Evolutionary conservation across 2,797 vertebrate genomes (phyloP), one percentile per base, ranked within the genome.

Genomic region (Sebastes nivosus): DNA sequence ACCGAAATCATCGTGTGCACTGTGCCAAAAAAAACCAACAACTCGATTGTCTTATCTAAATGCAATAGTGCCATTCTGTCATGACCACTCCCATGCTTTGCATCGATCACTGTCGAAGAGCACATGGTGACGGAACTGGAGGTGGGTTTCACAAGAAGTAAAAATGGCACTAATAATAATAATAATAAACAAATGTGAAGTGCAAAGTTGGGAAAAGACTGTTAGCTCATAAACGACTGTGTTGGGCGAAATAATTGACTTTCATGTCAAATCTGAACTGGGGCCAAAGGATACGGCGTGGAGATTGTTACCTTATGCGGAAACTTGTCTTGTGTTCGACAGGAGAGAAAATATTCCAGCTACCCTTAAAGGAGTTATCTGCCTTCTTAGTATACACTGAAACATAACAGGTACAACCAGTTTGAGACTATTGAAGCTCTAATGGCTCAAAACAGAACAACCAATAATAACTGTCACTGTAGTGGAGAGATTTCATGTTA

Each of bases 41-140:
- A 86, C 87, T 86, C 75, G 74, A 86, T 87, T 91, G 89, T 93
- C 83, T 87, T 81, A 82, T 88, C 87, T 64, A 87, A 90, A 91
- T 91, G 92, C 93, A 94, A 93, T 93, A 93, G 89, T 93, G 91
- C 89, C 91, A 94, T 93, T 79, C 50, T 82, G 66, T 88, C 69
- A 76, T 64, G 79, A 91, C 92, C 90, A 87, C 85, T 89, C 76
- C 82, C 84, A 76, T 83, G 75, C 77, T 81, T 93, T 88, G 65
- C 83, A 78, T 87, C 24, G 81, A 91, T 91, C 89, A 85, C 81
- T 86, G 87, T 92, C 72, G 2, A 86, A 87, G 80, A 91, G 88
- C 89, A 90, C 88, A 87, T 77, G 83, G 46, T 79, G 84, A 78
- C 32, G 38, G 81, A 87, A 58, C 78, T 72, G 38, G 55, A 74